Base-by-base conservation (phyloP, 2,797 vertebrate genomes). In the Gymnocypris eckloni region DNA sequence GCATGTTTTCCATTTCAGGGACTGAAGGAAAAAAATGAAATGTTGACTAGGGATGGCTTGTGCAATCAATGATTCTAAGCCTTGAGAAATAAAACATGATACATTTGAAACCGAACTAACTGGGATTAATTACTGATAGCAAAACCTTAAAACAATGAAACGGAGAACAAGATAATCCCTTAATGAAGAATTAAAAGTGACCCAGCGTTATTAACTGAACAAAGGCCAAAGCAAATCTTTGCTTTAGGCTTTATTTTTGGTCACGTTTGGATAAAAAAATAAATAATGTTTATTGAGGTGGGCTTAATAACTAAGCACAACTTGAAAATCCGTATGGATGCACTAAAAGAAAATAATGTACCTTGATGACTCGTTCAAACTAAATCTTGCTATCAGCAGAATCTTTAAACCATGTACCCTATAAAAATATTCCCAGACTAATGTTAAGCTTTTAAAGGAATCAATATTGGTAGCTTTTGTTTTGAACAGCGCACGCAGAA, bases 301-400 rank as follows among this genome's bases (percentile, higher is more conserved):
- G 56, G 4, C 59, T 79, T 79, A 64, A 75, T 83, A 67, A 67
- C 59, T 20, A 50, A 69, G 37, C 39, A 4, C 39, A 77, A 16
- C 3, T 66, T 64, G 67, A 69, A 61, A 59, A 79, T 45, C 56
- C 48, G 9, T 73, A 61, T 6, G 15, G 66, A 83, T 50, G 43
- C 73, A 86, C 70, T 66, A 84, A 86, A 73, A 81, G 71, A 66
- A 76, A 50, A n/a, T 43, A 66, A 3, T n/a, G 9, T 48, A 25
- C 50, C 75, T 87, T 85, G 85, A 86, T 85, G 87, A 86, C 85
- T 88, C 54, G 69, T 64, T 84, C 70, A 79, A 82, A 87, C 64
- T 37, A 87, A 89, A 50, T 43, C 20, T 86, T 79, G 50, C 52
- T 52, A 76, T 89, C 89, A 90, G 88, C 89, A 88, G 83, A 79